These are phyloP conservation scores for Ia io DNA, from an alignment of 2,113 vertebrate species.

Conservation along the genomic window DNA sequence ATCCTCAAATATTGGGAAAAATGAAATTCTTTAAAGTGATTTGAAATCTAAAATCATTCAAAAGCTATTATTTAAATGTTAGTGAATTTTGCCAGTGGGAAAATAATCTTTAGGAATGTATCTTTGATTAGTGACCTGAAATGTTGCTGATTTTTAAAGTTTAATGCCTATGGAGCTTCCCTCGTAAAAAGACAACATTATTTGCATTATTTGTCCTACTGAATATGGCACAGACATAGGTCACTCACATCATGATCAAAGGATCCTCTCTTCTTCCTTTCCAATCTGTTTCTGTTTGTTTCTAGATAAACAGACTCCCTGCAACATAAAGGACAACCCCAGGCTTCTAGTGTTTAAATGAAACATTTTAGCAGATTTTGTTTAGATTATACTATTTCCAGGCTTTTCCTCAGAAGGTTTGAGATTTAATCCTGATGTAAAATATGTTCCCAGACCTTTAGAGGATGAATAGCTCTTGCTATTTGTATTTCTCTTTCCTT, in stretches of 20 bases:
- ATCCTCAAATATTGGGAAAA: not conserved
- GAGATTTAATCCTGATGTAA: not conserved
- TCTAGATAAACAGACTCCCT: conserved; percentile 36
- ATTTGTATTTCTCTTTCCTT: not conserved
- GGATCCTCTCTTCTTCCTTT: not conserved
- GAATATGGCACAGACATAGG: not conserved
- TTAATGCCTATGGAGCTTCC: not conserved
- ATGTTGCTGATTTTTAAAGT: not conserved
- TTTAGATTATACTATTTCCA: not conserved
- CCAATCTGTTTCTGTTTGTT: conserved; percentile 26
- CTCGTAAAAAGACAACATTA: not conserved
- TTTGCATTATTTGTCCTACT: not conserved
- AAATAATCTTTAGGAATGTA: not conserved
- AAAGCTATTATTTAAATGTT: not conserved
- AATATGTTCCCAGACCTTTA: conserved; percentile 17
- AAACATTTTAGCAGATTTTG: conserved; percentile 21
- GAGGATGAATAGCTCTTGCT: not conserved
- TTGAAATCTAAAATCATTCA: not conserved
- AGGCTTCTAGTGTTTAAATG: conserved; percentile 17
- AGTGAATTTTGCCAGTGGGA: not conserved
- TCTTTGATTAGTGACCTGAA: not conserved
- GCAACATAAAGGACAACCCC: not conserved
- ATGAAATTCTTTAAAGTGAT: not conserved
- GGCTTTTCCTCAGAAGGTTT: conserved; percentile 25
- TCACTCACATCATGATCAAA: conserved; percentile 30